These are phyloP conservation scores for Sciurus vulgaris DNA, from an alignment of 2,797 vertebrate species.

Conservation along the genomic window DNA sequence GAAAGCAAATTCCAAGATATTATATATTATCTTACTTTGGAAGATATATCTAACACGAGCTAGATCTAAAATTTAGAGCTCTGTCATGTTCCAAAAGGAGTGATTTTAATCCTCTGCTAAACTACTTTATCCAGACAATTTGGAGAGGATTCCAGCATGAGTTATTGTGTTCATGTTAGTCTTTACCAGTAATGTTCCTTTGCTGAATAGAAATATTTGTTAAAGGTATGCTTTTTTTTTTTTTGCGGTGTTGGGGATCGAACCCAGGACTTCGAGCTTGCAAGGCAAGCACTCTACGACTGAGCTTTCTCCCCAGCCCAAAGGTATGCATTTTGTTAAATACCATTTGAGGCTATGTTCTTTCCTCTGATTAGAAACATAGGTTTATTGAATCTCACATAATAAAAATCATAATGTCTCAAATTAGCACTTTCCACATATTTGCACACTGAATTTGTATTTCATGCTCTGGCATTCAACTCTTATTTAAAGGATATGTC, in stretches of 20 bases:
- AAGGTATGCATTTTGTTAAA: not conserved
- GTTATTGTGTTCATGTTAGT: not conserved
- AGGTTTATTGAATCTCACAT: not conserved
- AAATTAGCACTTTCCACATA: not conserved
- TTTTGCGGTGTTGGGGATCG: too few relatives aligned
- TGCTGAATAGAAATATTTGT: not conserved
- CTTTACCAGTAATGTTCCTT: not conserved
- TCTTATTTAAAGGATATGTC: not conserved
- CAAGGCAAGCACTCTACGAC: too few relatives aligned
- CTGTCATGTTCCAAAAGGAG: not conserved
- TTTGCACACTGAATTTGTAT: not conserved
- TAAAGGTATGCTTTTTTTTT: not conserved
- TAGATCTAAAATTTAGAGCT: not conserved
- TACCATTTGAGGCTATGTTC: not conserved
- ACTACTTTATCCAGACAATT: not conserved
- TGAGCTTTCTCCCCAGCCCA: too few relatives aligned
- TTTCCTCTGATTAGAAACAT: not conserved
- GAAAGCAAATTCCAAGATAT: not conserved
- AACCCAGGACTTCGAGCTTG: too few relatives aligned
- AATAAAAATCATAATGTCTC: not conserved
- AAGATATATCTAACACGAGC: not conserved
- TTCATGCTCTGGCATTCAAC: not conserved
- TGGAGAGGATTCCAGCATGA: not conserved
- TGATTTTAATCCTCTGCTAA: not conserved
- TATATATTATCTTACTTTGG: not conserved